Base-by-base conservation (phyloP, 2,888 invertebrate genomes). In the Agrotis ipsilon region DNA sequence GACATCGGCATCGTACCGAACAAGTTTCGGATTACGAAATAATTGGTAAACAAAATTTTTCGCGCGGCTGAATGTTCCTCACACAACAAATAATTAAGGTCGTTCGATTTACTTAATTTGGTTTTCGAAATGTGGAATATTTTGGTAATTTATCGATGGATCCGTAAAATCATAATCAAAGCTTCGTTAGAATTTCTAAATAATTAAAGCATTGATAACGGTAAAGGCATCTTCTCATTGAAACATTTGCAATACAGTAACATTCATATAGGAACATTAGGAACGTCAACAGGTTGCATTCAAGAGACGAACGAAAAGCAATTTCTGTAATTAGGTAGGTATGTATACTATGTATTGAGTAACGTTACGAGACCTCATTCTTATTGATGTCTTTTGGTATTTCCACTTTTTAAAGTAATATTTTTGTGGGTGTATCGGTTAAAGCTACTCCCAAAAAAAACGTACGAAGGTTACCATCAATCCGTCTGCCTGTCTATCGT, bases 21-120 rank as follows among this genome's bases (percentile, higher is more conserved):
- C 90, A 86, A 88, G 90, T 90, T 90, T 88, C 72, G 76, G 78
- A 87, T 92, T 92, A 90, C 88, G 89, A 92, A 92, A 93, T 90
- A 89, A 89, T 89, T 88, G 86, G 88, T 91, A 90, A 91, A 92
- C 88, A 90, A 88, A 87, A 87, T 86, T 87, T 90, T 91, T 92
- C 89, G 90, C 92, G 86, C 84, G 87, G 84, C 80, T 88, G 84
- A 83, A 86, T 86, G 87, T 88, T 90, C 87, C 87, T 90, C 88
- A 87, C 78, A 86, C 85, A 85, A 86, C 84, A 84, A 82, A 82
- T 81, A 82, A 83, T 87, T 88, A 90, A 92, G 91, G 91, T 89
- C 90, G 84, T 86, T 84, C 79, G 75, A 83, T 87, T 88, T 85
- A 85, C 83, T 78, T 86, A 75, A 81, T 81, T 85, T 78, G 69